Evolutionary conservation across 2,797 vertebrate species (phyloP), one percentile per base, ranked within the genome.

Genomic region (Ciconia nigra): DNA sequence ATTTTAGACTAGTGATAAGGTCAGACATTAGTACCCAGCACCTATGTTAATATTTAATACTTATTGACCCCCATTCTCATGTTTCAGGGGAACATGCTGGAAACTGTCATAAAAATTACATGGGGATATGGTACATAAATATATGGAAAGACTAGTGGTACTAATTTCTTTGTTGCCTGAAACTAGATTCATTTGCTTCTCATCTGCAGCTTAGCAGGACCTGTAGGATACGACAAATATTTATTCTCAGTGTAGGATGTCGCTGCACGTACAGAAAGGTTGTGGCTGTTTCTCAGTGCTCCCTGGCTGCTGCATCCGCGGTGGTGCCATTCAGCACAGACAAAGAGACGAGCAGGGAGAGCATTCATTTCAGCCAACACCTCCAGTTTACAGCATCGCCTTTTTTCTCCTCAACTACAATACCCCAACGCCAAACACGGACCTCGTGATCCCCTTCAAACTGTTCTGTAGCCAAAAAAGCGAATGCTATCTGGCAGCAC

Each of bases 11-110:
- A 72, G 39, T 28, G 24, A 54, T 93, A 92, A 94, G 44, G 76
- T 87, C 89, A 89, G 70, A 90, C 58, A 65, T 87, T 72, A 93
- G 41, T 87, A 87, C 7, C 6, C 26, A 72, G 42, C 4, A 82
- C 21, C 37, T 76, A 11, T n/a, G 69, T 93, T 93, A 95, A 91
- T 90, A 90, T 90, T 95, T 92, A 92, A 93, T 89, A 72, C 47
- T 78, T 90, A 87, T 39, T 84, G 87, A 84, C 58, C 62, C 61
- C 33, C 62, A 15, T 90, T 84, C 51, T 92, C 81, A 22, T 79
- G 42, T 92, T 89, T 82, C 62, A 79, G 54, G 33, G 49, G 20
- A 90, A 82, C 29, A 46, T 72, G 46, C 73, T 76, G 83, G 66
- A 90, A 95, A 61, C 33, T 31, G 35, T 41, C 6, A 1, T 71